phyloP scores from a whole-genome alignment of 2,888 invertebrate genomes.

The Drosophila kambysellisi region DNA sequence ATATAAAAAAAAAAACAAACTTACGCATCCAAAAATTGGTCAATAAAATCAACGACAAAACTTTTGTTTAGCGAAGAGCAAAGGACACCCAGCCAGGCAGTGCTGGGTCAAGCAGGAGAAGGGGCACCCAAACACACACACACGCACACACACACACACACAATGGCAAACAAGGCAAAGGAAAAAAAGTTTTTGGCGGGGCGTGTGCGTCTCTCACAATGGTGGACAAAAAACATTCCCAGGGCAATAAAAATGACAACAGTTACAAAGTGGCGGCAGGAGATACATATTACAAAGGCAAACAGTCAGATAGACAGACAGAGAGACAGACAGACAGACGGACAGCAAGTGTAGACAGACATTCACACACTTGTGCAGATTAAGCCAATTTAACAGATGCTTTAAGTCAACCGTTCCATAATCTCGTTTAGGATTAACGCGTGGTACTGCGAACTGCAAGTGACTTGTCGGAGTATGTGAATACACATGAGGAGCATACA shows the following conservation, averaged over 20 bases:
- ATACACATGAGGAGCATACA: constrained; percentile 15
- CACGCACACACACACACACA: constrained; percentile 19
- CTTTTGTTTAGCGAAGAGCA: constrained; percentile 68
- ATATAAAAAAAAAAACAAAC: constrained; percentile 43
- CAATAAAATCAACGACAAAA: constrained; percentile 81
- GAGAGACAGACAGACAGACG: constrained; percentile 25
- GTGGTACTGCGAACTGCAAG: constrained; percentile 59
- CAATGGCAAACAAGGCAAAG: constrained; percentile 11
- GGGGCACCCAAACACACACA: constrained; percentile 22
- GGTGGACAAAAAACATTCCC: constrained; percentile 79
- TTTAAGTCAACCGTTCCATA: constrained; percentile 76
- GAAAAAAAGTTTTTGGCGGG: constrained; percentile 57
- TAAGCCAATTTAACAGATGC: constrained; percentile 82
- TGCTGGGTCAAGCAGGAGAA: constrained; percentile 14
- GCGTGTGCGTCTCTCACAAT: constrained; percentile 67
- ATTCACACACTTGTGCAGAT: constrained; percentile 63
- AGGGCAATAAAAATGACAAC: constrained; percentile 82
- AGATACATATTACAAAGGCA: constrained; percentile 72
- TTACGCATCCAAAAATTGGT: constrained; percentile 81
- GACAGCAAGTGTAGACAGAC: constrained; percentile 24
- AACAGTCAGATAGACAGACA: constrained; percentile 33
- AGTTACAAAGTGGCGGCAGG: constrained; percentile 79
- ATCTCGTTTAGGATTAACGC: constrained; percentile 74
- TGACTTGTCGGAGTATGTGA: constrained; percentile 25
- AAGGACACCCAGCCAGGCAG: constrained; percentile 73